phyloP scores from a whole-genome alignment of 2,113 vertebrate genomes.

The Coreoperca whiteheadi region DNA sequence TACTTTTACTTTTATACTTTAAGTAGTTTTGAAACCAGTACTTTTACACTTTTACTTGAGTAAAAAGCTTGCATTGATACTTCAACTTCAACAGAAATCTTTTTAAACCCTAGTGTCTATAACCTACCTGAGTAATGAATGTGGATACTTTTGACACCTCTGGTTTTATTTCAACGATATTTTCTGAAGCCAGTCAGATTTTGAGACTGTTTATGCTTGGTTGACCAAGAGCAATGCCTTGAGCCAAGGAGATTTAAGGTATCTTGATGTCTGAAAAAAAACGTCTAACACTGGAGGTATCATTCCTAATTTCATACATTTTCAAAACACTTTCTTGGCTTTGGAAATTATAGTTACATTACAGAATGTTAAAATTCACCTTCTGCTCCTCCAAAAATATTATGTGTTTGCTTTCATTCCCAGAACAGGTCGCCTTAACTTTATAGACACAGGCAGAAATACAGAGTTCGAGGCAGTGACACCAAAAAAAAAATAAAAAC shows the following conservation, averaged over 20 bases:
- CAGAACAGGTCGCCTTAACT: conserved; percentile 28
- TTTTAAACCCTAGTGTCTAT: no score
- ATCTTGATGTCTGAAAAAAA: background rate
- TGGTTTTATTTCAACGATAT: background rate
- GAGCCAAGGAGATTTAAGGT: conserved; percentile 10
- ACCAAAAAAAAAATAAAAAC: conserved; percentile 11
- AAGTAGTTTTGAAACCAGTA: no score
- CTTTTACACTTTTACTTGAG: no score
- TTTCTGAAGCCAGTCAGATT: conserved; percentile 9
- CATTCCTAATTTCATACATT: conserved; percentile 27
- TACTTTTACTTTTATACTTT: no score
- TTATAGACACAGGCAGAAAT: conserved; percentile 26
- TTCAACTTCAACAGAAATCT: no score
- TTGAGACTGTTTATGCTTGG: background rate
- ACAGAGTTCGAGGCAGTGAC: conserved; percentile 38
- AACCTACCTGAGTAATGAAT: no score
- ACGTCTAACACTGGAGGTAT: background rate
- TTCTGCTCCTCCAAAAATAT: conserved; percentile 39
- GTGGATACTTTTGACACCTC: no score
- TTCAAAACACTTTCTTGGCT: conserved; percentile 31
- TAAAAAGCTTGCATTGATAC: no score
- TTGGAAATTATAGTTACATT: conserved; percentile 25
- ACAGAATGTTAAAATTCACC: conserved; percentile 43
- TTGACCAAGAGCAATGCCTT: conserved; percentile 17
- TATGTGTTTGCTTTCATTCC: conserved; percentile 35